Conservation (phyloP, 2,888 invertebrate species). For the Ochropleura leucogaster region DNA sequence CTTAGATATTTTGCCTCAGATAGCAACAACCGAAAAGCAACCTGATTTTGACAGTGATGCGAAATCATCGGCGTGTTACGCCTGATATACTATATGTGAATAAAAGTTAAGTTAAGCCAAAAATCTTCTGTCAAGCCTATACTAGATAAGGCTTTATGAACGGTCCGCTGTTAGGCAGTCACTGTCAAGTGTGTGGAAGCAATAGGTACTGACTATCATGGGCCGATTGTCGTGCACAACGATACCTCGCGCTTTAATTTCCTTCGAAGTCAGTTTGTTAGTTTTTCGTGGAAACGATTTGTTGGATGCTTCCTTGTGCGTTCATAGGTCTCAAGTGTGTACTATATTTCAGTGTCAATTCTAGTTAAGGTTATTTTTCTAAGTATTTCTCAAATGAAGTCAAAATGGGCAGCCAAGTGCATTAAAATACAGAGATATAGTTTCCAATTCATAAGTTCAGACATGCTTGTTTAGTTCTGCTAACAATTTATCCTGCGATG, state of each 20-base stretch:
- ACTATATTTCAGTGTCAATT: not conserved
- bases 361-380: not conserved
- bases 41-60: not conserved
- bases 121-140: not conserved
- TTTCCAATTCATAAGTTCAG: slow-evolving; percentile 12
- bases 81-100: not conserved
- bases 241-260: not conserved
- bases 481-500: slow-evolving; percentile 37
- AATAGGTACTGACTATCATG: not conserved
- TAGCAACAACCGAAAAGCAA: not conserved
- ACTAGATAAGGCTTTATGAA: not conserved
- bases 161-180: not conserved
- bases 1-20: not conserved
- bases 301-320: not conserved
- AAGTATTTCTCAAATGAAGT: not conserved
- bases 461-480: slow-evolving; percentile 15
- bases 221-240: not conserved
- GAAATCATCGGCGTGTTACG: not conserved
- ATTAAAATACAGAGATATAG: not conserved
- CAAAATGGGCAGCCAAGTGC: not conserved
- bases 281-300: not conserved
- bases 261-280: not conserved
- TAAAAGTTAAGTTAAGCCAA: not conserved
- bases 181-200: not conserved
- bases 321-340: not conserved